Percentiles rank a stretch among this genome's conserved stretches.
Evolutionary conservation across 2,888 invertebrate genomes (phyloP).

Genomic region (Drosophila mercatorum): DNA sequence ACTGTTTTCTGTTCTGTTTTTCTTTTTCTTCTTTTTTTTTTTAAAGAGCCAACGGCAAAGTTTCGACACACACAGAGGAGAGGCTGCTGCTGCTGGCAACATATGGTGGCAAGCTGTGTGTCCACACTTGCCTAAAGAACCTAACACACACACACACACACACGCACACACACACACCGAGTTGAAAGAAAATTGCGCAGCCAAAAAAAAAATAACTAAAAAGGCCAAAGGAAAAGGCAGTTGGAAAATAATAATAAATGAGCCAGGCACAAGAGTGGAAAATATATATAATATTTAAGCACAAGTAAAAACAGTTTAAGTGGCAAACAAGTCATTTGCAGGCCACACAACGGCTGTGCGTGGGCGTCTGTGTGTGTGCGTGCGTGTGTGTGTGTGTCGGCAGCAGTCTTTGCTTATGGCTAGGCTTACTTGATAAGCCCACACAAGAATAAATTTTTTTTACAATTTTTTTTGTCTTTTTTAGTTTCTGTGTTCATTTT

Average conservation of each 20-base stretch:
- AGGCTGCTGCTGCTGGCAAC: conserved; percentile 37
- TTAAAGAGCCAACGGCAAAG: conserved; percentile 45
- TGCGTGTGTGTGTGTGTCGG: conserved; percentile 35
- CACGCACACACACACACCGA: neutral
- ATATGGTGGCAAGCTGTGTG: conserved; percentile 67
- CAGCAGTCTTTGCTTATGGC: conserved; percentile 33
- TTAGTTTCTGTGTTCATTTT: neutral
- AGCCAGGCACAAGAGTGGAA: conserved; percentile 4
- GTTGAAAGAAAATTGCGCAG: conserved; percentile 53
- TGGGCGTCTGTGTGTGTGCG: conserved; percentile 15
- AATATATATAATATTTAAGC: conserved; percentile 32
- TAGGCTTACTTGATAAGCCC: conserved; percentile 44
- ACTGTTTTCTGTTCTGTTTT: conserved; percentile 22
- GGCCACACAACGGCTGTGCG: conserved; percentile 32
- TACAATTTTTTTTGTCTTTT: neutral
- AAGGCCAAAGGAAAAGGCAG: conserved; percentile 24
- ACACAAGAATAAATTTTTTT: conserved; percentile 16
- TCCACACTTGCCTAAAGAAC: conserved; percentile 44
- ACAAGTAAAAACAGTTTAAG: conserved; percentile 54
- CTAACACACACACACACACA: conserved; percentile 25
- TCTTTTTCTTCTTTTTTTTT: conserved; percentile 10
- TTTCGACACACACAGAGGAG: conserved; percentile 23
- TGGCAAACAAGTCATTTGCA: conserved; percentile 70
- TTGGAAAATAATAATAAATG: conserved; percentile 14
- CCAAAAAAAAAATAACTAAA: conserved; percentile 32